Evolutionary conservation across 1,140 invertebrate genomes (phyloP), one percentile per base, ranked within the genome.

Genomic region (Sesamia nonagrioides): DNA sequence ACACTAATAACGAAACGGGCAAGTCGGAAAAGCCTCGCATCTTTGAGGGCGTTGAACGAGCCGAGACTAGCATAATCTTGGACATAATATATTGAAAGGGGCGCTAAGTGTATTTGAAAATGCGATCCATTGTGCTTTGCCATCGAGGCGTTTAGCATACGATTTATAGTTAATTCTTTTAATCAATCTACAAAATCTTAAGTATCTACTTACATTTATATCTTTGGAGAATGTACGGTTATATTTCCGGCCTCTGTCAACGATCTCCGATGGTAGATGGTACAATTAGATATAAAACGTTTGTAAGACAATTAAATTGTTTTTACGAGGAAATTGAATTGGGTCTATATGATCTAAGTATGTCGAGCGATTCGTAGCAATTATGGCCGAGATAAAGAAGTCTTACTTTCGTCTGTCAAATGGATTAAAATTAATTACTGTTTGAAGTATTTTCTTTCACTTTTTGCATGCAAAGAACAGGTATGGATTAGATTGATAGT

Each of bases 241-340:
- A 84, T 56, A 52, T 81, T 78, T 85, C 72, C 82, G 84, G 79
- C 83, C 78, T 81, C 69, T 80, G 66, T 68, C 52, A 83, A 69
- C 78, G 58, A 84, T 83, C 74, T 82, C 71, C 76, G 86, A 87
- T 87, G 85, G 61, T 80, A 86, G 86, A 87, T 87, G 85, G 61
- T 80, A 86, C 81, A 86, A 76, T 87, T 87, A 80, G 87, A 89
- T 89, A 83, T 81, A 37, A 40, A 63, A 48, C 73, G 68, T 81
- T 82, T 81, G 66, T 33, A 80, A 78, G 61, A 84, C 82, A 88
- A 86, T 88, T 85, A 82, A 80, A 88, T 69, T 77, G 71, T 82
- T 81, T 84, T 79, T 84, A 17, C 58, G 18, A 37, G 54, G 48
- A 48, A 79, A 58, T 40, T 61, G 66, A 69, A 68, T 54, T 50